Percentiles rank a stretch among this genome's conserved stretches.
These are phyloP conservation scores for Brotula barbata DNA, from an alignment of 2,797 vertebrate genomes.

Conservation along the genomic window DNA sequence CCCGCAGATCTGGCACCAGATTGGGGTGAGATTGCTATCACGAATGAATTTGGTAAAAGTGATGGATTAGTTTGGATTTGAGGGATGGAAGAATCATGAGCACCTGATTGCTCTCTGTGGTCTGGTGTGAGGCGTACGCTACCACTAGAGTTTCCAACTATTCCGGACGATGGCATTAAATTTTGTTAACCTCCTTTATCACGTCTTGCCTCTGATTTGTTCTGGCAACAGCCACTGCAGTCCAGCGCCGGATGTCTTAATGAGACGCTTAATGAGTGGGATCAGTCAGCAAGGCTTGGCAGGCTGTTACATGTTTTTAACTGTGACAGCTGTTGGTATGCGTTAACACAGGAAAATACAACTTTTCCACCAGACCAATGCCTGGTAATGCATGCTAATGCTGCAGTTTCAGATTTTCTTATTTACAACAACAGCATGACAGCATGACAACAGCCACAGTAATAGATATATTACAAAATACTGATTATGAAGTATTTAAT, in stretches of 20 bases:
- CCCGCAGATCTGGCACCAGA: slow-evolving; percentile 49
- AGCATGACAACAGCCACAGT: background rate
- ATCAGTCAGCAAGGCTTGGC: slow-evolving; percentile 52
- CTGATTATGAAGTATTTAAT: too few species aligned
- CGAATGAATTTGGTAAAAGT: slow-evolving; percentile 21
- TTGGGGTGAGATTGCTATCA: slow-evolving; percentile 44
- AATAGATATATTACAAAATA: too few species aligned
- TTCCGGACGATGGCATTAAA: slow-evolving; percentile 35
- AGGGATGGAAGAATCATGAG: slow-evolving; percentile 42
- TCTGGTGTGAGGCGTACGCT: background rate
- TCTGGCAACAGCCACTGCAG: slow-evolving; percentile 42
- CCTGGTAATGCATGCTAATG: too few species aligned
- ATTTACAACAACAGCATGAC: background rate
- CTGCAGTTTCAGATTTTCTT: background rate
- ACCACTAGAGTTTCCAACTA: slow-evolving; percentile 24
- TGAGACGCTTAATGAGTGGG: slow-evolving; percentile 53
- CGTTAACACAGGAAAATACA: slow-evolving; percentile 8
- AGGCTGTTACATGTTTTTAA: slow-evolving; percentile 37
- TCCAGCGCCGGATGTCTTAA: slow-evolving; percentile 37
- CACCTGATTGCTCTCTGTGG: slow-evolving; percentile 21
- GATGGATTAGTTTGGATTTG: slow-evolving; percentile 37
- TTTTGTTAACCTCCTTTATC: slow-evolving; percentile 38
- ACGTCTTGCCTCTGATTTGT: slow-evolving; percentile 47
- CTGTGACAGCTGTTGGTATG: slow-evolving; percentile 20
- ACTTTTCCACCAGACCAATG: too few species aligned